A percentile compares a stretch with the other conserved stretches of the same genome.
Conservation (phyloP, 2,113 vertebrate genomes). For the Sturnira hondurensis region DNA sequence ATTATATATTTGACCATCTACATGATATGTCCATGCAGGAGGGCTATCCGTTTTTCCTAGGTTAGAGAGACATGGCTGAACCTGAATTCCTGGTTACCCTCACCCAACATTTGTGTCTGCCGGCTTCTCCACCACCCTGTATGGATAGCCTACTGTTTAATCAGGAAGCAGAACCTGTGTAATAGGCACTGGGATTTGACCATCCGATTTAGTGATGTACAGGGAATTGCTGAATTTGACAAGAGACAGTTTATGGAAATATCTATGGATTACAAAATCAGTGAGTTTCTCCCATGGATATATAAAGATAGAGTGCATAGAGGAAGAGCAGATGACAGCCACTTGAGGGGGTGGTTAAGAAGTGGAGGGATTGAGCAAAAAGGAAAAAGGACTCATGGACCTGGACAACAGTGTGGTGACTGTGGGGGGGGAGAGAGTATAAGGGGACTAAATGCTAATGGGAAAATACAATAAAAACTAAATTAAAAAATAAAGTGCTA, state of each 20-base stretch:
- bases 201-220: neutral
- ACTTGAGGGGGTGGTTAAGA: no score
- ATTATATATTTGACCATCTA: neutral
- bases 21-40: neutral
- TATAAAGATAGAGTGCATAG: neutral
- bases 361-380: no score
- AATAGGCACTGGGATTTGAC: neutral
- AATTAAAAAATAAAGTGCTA: neutral
- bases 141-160: neutral
- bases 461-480: no score
- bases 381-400: no score
- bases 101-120: neutral
- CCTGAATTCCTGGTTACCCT: neutral
- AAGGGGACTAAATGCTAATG: no score
- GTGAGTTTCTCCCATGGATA: neutral
- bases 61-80: neutral
- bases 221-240: neutral
- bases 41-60: neutral
- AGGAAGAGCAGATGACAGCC: no score
- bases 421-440: no score
- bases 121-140: neutral
- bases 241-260: neutral
- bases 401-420: no score
- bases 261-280: neutral
- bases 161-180: neutral